phyloP scores from a whole-genome alignment of 2,797 vertebrate species.

The Harpagifer antarcticus region DNA sequence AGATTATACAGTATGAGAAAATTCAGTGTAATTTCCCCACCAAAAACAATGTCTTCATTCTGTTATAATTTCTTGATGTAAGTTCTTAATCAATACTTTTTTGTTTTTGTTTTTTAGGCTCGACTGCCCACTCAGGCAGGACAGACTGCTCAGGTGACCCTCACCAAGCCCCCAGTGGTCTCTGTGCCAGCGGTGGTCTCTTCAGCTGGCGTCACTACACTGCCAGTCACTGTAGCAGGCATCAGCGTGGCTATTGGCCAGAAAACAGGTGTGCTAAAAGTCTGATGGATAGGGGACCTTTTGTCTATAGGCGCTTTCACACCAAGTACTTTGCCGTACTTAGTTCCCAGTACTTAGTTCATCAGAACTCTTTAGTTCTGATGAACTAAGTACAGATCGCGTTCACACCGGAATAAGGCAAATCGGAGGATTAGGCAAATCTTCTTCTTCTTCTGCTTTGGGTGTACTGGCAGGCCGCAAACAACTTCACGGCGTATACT shows the following conservation, averaged over 20 bases:
- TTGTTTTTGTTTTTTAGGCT: slow-evolving; percentile 70
- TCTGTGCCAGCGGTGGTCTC: slow-evolving; percentile 92
- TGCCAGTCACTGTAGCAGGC: slow-evolving; percentile 91
- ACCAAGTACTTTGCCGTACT: too few relatives aligned
- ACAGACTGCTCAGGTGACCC: slow-evolving; percentile 90
- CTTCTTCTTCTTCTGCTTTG: too few relatives aligned
- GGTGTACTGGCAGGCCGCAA: too few relatives aligned
- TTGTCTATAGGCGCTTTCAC: too few relatives aligned
- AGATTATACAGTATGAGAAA: neutral
- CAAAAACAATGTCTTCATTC: neutral
- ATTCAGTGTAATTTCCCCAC: neutral
- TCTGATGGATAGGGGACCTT: neutral
- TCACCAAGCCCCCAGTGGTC: slow-evolving; percentile 92
- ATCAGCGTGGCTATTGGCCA: slow-evolving; percentile 91
- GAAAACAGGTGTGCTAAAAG: slow-evolving; percentile 83
- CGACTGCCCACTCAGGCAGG: slow-evolving; percentile 87
- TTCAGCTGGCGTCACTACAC: slow-evolving; percentile 89
- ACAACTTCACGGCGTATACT: too few relatives aligned
- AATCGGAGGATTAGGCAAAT: too few relatives aligned
- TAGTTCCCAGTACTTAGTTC: too few relatives aligned
- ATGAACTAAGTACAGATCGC: too few relatives aligned
- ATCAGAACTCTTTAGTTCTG: too few relatives aligned
- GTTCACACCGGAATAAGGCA: too few relatives aligned
- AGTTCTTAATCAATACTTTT: neutral
- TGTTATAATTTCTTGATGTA: neutral